Evolutionary conservation across 2,113 vertebrate species (phyloP), one percentile per base, ranked within the genome.

Genomic region (Centropus unirufus): DNA sequence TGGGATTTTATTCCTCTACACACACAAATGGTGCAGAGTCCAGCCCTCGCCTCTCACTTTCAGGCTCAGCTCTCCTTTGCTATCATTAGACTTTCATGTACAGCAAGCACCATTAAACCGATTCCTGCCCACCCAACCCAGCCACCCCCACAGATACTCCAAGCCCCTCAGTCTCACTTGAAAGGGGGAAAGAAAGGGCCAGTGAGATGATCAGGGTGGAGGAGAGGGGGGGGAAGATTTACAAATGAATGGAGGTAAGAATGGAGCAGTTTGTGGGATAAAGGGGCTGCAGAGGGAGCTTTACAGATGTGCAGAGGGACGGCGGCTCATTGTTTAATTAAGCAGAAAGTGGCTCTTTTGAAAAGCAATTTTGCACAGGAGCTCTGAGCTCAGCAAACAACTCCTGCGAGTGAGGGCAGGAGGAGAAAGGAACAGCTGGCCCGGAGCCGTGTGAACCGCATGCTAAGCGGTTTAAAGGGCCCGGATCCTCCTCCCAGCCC

Each of bases 241-340:
- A 99, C 99, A 99, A 99, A 97, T 99, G 98, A 99, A 99, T 99
- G 98, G 98, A 93, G 95, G 93, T 97, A 98, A 99, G 98, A 99
- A 99, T 98, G 98, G 99, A 98, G 98, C 98, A 98, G 99, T 99
- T 99, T 99, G 98, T 97, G 98, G 98, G 98, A 99, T 99, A 99
- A 99, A 99, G 98, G 98, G 98, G 97, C 97, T 98, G 98, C 98
- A 98, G 98, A 98, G 98, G 98, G 98, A 98, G 98, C 98, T 99
- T 99, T 99, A 99, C 99, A 99, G 99, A 99, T 99, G 99, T 99
- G 99, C 97, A 97, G 98, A 98, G 97, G 98, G 97, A 98, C 95
- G 96, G 97, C 98, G 96, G 96, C 97, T 98, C 98, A 98, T 98
- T 98, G 98, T 98, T 98, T 98, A 98, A 97, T 98, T 98, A 98